Evolutionary conservation across 2,113 vertebrate genomes (phyloP).

Genomic region (Melierax canorus): DNA sequence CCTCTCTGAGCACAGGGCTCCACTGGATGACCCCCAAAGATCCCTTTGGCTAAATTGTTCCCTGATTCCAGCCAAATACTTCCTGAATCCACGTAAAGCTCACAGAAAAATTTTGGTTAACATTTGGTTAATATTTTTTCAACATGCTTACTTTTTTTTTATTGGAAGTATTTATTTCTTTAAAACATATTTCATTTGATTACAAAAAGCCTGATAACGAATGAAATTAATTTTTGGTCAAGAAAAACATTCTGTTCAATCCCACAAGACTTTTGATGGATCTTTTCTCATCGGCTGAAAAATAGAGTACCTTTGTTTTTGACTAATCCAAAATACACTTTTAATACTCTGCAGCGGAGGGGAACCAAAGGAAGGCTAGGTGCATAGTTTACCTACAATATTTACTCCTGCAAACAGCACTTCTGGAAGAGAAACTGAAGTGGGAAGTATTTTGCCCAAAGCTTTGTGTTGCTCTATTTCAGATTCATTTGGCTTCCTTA

Average conservation of each 20-base stretch:
- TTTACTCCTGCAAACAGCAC: background rate
- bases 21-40: background rate
- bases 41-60: background rate
- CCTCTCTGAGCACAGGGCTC: rapidly evolving
- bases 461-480: background rate
- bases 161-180: background rate
- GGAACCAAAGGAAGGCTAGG: background rate
- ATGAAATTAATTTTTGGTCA: background rate
- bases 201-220: background rate
- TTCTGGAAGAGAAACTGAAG: background rate
- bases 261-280: background rate
- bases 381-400: background rate
- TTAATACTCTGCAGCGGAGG: rapidly evolving
- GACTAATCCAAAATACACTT: background rate
- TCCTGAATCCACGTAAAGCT: background rate
- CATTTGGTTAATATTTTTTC: background rate
- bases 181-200: background rate
- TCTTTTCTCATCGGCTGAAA: background rate
- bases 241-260: background rate
- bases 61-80: background rate
- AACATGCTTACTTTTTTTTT: background rate
- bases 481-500: background rate
- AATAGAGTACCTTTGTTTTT: background rate
- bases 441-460: background rate
- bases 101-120: background rate